A percentile compares a stretch with the other conserved stretches of the same genome.
Evolutionary conservation across 2,888 invertebrate species (phyloP).

Genomic region (Sycophila texana): DNA sequence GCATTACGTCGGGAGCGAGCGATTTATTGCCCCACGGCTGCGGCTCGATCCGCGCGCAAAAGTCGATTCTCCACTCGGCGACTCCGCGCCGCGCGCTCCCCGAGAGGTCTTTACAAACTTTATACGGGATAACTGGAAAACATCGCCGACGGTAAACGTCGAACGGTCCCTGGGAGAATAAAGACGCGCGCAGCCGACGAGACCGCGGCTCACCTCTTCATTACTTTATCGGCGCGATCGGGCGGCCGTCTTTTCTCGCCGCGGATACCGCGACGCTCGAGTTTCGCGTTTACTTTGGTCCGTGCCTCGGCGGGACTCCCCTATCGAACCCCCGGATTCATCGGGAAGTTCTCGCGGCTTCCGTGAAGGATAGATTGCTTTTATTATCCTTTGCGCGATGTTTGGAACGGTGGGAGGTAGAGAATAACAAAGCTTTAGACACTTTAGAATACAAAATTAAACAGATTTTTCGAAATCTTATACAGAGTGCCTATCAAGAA

Average conservation of each 20-base stretch:
- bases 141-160: constrained; percentile 54
- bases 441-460: too few relatives aligned
- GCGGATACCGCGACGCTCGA: too few relatives aligned
- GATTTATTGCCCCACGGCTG: constrained; percentile 26
- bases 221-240: constrained; percentile 19
- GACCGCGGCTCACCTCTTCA: not conserved
- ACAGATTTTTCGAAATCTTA: too few relatives aligned
- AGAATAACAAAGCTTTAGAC: too few relatives aligned
- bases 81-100: not conserved
- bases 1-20: constrained; percentile 17
- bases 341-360: too few relatives aligned
- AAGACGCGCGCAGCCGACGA: constrained; percentile 15
- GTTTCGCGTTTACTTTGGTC: too few relatives aligned
- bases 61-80: constrained; percentile 17
- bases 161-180: constrained; percentile 55
- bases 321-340: too few relatives aligned
- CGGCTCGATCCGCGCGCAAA: constrained; percentile 12
- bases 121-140: constrained; percentile 58
- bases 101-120: constrained; percentile 60
- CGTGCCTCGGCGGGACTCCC: too few relatives aligned
- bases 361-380: too few relatives aligned
- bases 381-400: too few relatives aligned
- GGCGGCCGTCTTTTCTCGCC: not conserved
- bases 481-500: too few relatives aligned
- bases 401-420: too few relatives aligned